Base-by-base conservation (phyloP, 1,140 invertebrate species). In the Drosophila arawakana region DNA sequence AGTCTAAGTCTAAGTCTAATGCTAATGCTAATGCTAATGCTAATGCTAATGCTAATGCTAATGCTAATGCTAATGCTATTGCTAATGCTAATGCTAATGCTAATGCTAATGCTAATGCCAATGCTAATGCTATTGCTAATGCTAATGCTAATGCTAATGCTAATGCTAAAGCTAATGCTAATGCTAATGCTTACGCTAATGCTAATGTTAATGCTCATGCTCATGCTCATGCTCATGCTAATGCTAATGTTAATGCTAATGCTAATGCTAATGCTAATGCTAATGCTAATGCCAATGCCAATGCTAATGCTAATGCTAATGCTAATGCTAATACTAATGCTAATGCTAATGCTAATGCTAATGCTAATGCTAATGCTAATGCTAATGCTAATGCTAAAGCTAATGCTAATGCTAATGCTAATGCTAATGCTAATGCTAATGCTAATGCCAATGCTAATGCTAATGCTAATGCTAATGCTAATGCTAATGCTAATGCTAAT, bases 181-280 rank as follows among this genome's bases (percentile, higher is more conserved):
- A 50, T 30, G 18, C 7, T 50, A 50, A 30, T 30, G 21, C 21
- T 50, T 30, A 50, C 25, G 47, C 18, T 25, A 49, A 49, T 49
- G 9, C 21, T 49, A 49, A 49, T 49, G 7, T 0, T 49, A 49
- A 21, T 49, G 46, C 1, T 25, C 25, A 49, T 49, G 44, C 15
- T 47, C 25, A 49, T 49, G 4, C 0, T 25, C 11, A 25, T 49
- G 7, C 1, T 10, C 25, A 21, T 49, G 15, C 7, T 49, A 25
- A 9, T 21, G 15, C 18, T 49, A 7, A 25, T 49, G 6, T 0
- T 49, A 25, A 49, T 49, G 15, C 0, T 49, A 49, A 49, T 49
- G 15, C 18, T 49, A 49, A 49, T 49, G 15, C 46, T 49, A 47
- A 18, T 47, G 7, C 46, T 21, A 21, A 21, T 2, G 1, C 18